These are phyloP conservation scores for Somateria mollissima DNA, from an alignment of 2,797 vertebrate species.

Conservation along the genomic window DNA sequence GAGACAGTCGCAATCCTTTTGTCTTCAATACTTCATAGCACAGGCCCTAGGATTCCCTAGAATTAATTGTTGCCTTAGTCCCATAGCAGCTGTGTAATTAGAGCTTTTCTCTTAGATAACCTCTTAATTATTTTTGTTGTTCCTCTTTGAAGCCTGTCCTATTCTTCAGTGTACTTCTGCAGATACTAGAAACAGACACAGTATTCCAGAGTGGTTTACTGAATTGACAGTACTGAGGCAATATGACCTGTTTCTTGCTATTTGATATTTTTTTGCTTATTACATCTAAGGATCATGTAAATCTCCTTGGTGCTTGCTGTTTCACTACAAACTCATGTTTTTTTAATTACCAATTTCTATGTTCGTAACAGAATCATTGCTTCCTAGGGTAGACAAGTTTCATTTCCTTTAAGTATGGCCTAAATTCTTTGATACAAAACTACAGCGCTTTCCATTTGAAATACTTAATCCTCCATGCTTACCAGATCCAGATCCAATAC, in stretches of 20 bases:
- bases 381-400: background rate
- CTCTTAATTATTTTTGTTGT: background rate
- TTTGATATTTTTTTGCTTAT: background rate
- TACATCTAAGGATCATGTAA: background rate
- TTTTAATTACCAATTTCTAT: background rate
- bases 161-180: background rate
- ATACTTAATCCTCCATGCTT: background rate
- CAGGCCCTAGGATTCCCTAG: background rate
- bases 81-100: background rate
- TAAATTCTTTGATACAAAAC: background rate
- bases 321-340: background rate
- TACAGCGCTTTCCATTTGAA: background rate
- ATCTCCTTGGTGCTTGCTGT: background rate
- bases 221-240: background rate
- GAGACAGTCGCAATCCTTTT: background rate
- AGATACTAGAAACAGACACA: background rate
- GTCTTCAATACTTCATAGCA: background rate
- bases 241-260: background rate
- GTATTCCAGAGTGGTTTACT: background rate
- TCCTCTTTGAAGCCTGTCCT: background rate
- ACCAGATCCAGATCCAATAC: background rate
- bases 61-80: background rate
- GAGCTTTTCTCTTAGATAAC: background rate
- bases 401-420: background rate
- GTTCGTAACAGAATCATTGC: background rate